Percentiles rank a stretch among this genome's conserved stretches.
These are phyloP conservation scores for Petromus typicus DNA, from an alignment of 2,113 vertebrate species.

Conservation along the genomic window DNA sequence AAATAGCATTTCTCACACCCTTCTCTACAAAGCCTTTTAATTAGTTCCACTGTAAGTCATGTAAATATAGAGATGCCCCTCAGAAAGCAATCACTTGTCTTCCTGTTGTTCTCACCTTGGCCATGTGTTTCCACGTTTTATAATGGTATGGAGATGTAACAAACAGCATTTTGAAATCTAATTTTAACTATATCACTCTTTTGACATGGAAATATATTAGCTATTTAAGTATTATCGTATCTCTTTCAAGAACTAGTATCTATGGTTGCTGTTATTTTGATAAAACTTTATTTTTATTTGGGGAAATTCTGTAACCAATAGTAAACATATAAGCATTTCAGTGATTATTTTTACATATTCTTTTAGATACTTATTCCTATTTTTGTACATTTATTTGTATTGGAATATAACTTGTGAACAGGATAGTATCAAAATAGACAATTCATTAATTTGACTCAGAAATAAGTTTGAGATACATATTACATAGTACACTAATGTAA, in stretches of 20 bases:
- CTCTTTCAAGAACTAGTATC: slow-evolving; percentile 13
- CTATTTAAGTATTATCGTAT: slow-evolving; percentile 1
- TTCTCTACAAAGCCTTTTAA: background rate
- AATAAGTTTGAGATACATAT: background rate
- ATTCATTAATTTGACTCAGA: slow-evolving; percentile 17
- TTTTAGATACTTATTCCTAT: background rate
- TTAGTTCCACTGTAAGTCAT: slow-evolving; percentile 30
- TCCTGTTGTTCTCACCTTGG: background rate
- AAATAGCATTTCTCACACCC: slow-evolving; percentile 37
- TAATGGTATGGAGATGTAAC: background rate
- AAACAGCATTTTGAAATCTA: background rate
- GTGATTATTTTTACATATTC: background rate
- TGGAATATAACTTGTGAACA: slow-evolving; percentile 14
- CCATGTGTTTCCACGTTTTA: background rate
- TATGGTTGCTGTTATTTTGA: slow-evolving; percentile 20
- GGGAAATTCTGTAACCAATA: background rate
- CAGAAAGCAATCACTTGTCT: background rate
- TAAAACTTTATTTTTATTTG: slow-evolving; percentile 56
- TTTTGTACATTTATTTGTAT: slow-evolving; percentile 44
- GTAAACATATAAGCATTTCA: slow-evolving; percentile 42
- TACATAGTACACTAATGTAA: background rate
- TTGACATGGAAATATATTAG: slow-evolving; percentile 14
- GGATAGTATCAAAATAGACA: slow-evolving; percentile 1
- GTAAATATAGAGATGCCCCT: slow-evolving; percentile 41
- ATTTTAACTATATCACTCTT: slow-evolving; percentile 42